A percentile compares a stretch with the other conserved stretches of the same genome.
These are phyloP conservation scores for Pontoporia blainvillei DNA, from an alignment of 2,113 vertebrate species.

Conservation along the genomic window DNA sequence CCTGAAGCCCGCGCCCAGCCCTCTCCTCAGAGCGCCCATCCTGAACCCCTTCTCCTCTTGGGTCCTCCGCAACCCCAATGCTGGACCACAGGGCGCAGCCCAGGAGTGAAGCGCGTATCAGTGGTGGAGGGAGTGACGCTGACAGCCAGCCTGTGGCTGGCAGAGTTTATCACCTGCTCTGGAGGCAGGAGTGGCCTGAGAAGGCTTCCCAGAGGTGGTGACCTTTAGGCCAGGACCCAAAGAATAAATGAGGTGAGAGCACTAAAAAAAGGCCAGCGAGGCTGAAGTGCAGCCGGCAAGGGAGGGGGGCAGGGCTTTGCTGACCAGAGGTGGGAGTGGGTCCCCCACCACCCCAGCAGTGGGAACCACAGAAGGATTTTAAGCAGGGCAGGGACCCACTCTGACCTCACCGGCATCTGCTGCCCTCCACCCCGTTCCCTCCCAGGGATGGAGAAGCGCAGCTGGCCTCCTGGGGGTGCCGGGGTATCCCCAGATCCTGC, in stretches of 20 bases:
- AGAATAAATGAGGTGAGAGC: neutral
- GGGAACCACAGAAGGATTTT: neutral
- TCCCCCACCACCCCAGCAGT: too few species aligned
- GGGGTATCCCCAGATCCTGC: neutral
- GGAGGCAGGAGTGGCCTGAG: neutral
- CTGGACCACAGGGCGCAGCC: neutral
- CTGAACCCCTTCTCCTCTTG: neutral
- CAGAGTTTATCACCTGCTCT: neutral
- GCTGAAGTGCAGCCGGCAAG: too few species aligned
- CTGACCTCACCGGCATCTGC: neutral
- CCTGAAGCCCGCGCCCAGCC: neutral
- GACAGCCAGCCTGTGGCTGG: neutral
- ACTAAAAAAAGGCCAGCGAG: neutral
- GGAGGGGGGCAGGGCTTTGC: neutral
- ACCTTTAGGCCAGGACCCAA: neutral
- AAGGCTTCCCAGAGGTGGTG: neutral
- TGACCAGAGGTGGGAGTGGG: neutral
- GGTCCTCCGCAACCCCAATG: neutral
- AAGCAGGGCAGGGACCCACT: neutral
- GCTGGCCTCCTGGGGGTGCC: neutral
- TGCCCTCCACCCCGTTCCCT: neutral
- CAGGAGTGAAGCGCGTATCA: fast-evolving
- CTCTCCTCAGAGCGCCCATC: neutral
- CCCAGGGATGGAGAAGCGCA: neutral
- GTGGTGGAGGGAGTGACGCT: neutral